Evolutionary conservation across 2,888 invertebrate genomes (phyloP).

Genomic region (Drosophila quasianomalipes): DNA sequence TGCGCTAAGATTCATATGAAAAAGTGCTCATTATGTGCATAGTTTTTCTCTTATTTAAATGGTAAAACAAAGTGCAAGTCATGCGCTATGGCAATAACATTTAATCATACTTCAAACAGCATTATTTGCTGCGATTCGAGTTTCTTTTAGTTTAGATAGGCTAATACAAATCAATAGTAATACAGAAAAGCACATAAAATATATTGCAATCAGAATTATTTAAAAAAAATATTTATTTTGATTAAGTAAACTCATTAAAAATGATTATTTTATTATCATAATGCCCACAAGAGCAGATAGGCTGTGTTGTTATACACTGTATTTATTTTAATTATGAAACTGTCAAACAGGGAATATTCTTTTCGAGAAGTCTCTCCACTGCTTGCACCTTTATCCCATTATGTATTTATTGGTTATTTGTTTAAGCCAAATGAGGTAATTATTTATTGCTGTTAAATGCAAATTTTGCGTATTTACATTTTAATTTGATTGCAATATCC

Average conservation of each 20-base stretch:
- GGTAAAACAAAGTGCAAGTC: slow-evolving; percentile 40
- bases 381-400: slow-evolving; percentile 13
- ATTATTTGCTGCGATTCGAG: slow-evolving; percentile 2
- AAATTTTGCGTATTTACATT: slow-evolving; percentile 24
- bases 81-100: slow-evolving; percentile 9
- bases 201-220: not conserved
- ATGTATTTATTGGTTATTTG: slow-evolving; percentile 2
- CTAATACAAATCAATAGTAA: not conserved
- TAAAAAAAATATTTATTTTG: not conserved
- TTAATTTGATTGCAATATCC: slow-evolving; percentile 7
- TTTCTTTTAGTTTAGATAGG: not conserved
- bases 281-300: not conserved
- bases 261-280: not conserved
- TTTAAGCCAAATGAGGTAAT: slow-evolving; percentile 8
- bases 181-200: not conserved
- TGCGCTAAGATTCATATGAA: slow-evolving; percentile 21
- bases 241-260: not conserved
- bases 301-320: not conserved
- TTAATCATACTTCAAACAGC: not conserved
- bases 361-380: not conserved
- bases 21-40: slow-evolving; percentile 34
- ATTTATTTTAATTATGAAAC: not conserved
- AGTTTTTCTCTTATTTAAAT: slow-evolving; percentile 22
- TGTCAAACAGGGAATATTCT: not conserved
- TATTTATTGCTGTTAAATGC: slow-evolving; percentile 34